Evolutionary conservation across 2,113 vertebrate species (phyloP), one percentile per base, ranked within the genome.

Genomic region (Nematolebias whitei): DNA sequence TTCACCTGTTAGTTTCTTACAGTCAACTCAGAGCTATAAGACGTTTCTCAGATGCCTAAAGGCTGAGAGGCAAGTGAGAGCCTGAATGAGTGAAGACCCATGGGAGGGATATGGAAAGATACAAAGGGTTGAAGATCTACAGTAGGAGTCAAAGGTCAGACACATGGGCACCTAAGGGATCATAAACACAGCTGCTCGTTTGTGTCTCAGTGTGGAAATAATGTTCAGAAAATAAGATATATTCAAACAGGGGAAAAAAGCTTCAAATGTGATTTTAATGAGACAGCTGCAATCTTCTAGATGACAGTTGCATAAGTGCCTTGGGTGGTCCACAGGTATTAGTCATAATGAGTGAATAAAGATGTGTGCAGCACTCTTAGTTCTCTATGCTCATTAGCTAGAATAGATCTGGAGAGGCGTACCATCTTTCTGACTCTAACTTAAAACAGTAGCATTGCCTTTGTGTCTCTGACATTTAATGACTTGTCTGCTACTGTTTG

Each of bases 251-350:
- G 62, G 82, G 80, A 35, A 84, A 35, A 84, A 61, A 68, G 71
- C 63, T 82, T 76, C 50, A 83, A 83, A 89, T 90, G 63, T 64
- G 73, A 61, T 86, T 88, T 89, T 89, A 90, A 89, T 84, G 88
- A 88, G 87, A 79, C 74, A 74, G 78, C 87, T 83, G 73, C 60
- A 74, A 64, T 81, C 63, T 65, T 82, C 63, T 83, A 18, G 22
- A 76, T 73, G 80, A 72, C 32, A 26, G 71, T 78, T 85, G 68
- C 49, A 63, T 85, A 83, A 89, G 76, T 81, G 81, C 80, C 61
- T 78, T 59, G 24, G 79, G 73, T 75, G 74, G 78, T 84, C 85
- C 82, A 79, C 64, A 84, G 83, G 80, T 80, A 88, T 88, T 84
- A 87, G 76, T 65, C 4, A 18, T 87, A 90, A 89, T 81, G 86